A percentile compares a stretch with the other conserved stretches of the same genome.
Conservation (phyloP, 1,140 invertebrate species). For the Eurosta solidaginis region DNA sequence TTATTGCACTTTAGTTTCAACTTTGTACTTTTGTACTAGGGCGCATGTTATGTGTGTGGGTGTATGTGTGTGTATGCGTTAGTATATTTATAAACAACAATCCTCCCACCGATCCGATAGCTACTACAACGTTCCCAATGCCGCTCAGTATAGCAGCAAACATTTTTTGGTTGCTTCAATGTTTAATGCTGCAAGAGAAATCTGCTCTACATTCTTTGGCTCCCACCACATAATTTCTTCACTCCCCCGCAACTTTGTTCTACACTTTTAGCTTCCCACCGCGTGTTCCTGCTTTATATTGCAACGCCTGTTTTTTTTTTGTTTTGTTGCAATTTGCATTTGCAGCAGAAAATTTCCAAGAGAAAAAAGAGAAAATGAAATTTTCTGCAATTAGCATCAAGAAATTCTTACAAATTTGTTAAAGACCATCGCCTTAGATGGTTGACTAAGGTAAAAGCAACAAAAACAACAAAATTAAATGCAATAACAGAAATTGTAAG, state of each 20-base stretch:
- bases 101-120: no score
- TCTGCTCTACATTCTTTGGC: no score
- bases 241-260: no score
- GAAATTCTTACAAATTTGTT: neutral
- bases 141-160: neutral
- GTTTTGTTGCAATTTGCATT: neutral
- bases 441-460: neutral
- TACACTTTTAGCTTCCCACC: no score
- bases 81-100: no score
- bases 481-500: neutral
- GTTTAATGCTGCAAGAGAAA: neutral
- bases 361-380: neutral
- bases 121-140: neutral
- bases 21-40: no score
- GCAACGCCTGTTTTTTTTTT: no score
- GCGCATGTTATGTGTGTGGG: neutral
- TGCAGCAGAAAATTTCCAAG: neutral
- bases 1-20: neutral
- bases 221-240: no score
- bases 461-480: neutral
- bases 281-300: no score
- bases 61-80: neutral
- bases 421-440: neutral
- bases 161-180: neutral
- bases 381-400: conserved; percentile 24